Evolutionary conservation across 1,140 invertebrate genomes (phyloP), one percentile per base, ranked within the genome.

Genomic region (Subanguina moxae): DNA sequence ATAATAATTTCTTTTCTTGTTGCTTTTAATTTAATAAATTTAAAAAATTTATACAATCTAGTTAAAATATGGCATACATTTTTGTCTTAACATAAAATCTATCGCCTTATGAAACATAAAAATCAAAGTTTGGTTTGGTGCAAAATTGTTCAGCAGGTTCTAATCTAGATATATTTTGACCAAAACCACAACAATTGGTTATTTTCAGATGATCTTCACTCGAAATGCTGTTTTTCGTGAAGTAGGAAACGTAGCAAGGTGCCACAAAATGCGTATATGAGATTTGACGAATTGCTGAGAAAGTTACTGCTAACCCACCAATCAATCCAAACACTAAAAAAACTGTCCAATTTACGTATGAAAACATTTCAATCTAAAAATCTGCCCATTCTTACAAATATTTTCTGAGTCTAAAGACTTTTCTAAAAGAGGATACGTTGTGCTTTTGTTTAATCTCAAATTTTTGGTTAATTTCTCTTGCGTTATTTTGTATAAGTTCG

Each of bases 271-370:
- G 65, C 8, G 81, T 81, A 0, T 64, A 48, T 3, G 76, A 66
- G 13, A 81, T 56, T 59, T 81, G 72, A 8, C 48, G 45, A 27
- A 83, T 77, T n/a, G 79, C 81, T 25, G 79, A 76, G 45, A 62
- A 83, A 3, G 79, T 81, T n/a, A 78, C 79, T 23, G 79, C 76
- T 11, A 48, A 57, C 32, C 81, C 79, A 28, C 81, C 76, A 23
- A 83, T 52, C 0, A 81, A 8, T 8, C 78, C 79, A 32, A 80
- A 67, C 11, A 71, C 67, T 68, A 58, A 25, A 71, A 68, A 56
- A 59, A 38, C n/a, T 7, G 38, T 38, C 23, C 17, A 8, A 42
- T 17, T 7, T 1, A 32, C 13, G 21, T 42, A 28, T n/a, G 23
- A 59, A 28, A 21, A 38, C 1, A 48, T 48, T 48, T 48, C 21